A percentile compares a stretch with the other conserved stretches of the same genome.
These are phyloP conservation scores for Emydocephalus ijimae DNA, from an alignment of 2,113 vertebrate genomes.

Conservation along the genomic window DNA sequence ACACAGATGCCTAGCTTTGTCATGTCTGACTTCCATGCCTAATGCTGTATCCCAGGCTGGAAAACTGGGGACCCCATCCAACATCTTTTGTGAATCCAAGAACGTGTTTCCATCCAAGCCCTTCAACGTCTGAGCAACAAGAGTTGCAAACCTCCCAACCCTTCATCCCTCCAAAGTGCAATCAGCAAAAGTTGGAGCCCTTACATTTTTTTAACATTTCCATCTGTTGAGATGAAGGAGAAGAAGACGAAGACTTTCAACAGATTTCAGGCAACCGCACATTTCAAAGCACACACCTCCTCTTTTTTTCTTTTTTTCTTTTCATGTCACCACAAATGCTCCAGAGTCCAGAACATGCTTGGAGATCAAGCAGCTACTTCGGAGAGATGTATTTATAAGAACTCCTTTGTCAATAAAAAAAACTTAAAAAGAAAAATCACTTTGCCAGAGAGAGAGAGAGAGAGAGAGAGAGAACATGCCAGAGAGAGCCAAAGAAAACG, in stretches of 20 bases:
- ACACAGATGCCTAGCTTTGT: neutral
- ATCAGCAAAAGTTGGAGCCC: conserved; percentile 71
- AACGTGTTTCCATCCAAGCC: neutral
- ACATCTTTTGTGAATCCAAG: neutral
- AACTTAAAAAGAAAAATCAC: conserved; percentile 73
- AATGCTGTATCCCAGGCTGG: neutral
- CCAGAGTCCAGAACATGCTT: conserved; percentile 55
- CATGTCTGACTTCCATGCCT: neutral
- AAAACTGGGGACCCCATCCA: neutral
- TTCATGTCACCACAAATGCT: conserved; percentile 66
- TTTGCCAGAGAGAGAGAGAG: conserved; percentile 65
- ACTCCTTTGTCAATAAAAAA: conserved; percentile 78
- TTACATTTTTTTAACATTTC: conserved; percentile 68
- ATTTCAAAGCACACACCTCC: conserved; percentile 22
- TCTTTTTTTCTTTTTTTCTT: conserved; percentile 27
- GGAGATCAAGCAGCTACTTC: conserved; percentile 67
- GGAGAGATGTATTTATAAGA: conserved; percentile 75
- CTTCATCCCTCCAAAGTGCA: conserved; percentile 59
- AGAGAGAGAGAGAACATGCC: conserved; percentile 65
- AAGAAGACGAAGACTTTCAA: conserved; percentile 72
- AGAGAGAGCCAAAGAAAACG: conserved; percentile 72
- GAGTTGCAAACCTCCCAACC: conserved; percentile 17
- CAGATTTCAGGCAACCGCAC: conserved; percentile 65
- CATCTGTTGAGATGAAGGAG: conserved; percentile 75
- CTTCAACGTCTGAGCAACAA: conserved; percentile 1